These are phyloP conservation scores for Limulus polyphemus DNA, from an alignment of 2,888 invertebrate genomes.

Conservation along the genomic window DNA sequence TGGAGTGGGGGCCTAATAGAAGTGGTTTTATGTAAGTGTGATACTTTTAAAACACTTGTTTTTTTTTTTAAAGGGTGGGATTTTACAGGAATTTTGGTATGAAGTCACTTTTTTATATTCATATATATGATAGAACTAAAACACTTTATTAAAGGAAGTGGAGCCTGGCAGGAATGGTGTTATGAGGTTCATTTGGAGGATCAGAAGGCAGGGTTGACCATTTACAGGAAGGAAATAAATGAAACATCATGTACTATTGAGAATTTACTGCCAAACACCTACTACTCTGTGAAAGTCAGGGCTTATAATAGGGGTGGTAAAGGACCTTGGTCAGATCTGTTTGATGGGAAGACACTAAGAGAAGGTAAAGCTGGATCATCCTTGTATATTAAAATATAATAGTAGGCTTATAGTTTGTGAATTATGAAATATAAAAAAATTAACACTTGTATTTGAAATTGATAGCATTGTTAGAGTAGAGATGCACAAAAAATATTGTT, in stretches of 20 bases:
- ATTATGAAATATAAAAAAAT: background rate
- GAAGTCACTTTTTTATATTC: no score
- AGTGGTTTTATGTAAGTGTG: no score
- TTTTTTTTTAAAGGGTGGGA: no score
- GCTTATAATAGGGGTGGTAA: constrained; percentile 60
- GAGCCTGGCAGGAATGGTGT: constrained; percentile 60
- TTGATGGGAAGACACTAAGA: constrained; percentile 50
- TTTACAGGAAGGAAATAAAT: constrained; percentile 41
- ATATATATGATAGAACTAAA: no score
- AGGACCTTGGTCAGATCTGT: constrained; percentile 64
- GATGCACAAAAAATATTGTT: background rate
- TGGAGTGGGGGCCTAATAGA: no score
- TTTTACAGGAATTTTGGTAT: no score
- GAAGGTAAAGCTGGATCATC: constrained; percentile 26
- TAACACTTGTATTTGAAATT: no score
- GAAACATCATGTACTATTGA: constrained; percentile 24
- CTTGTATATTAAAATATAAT: background rate
- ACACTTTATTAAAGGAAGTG: constrained; percentile 40
- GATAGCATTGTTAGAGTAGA: background rate
- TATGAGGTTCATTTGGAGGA: constrained; percentile 51
- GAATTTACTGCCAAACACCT: constrained; percentile 50
- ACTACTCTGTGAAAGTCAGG: constrained; percentile 63
- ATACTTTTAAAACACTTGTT: no score
- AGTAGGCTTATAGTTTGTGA: no score
- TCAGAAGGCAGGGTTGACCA: constrained; percentile 41